These are phyloP conservation scores for Cephus rjabovi DNA, from an alignment of 2,888 invertebrate species.

Conservation along the genomic window DNA sequence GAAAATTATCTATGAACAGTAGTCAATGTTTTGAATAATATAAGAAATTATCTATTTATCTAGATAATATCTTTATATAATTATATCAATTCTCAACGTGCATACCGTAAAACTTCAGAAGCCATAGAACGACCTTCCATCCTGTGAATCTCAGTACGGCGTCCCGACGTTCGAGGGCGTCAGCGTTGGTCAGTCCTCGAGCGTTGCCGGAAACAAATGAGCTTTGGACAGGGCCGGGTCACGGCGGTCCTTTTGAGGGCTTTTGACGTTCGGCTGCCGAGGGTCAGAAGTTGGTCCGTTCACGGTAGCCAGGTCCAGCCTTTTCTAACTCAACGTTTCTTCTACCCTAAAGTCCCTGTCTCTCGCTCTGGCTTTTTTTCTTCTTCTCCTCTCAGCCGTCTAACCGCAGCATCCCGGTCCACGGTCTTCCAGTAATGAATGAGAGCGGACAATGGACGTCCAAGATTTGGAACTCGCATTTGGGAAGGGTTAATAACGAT, in stretches of 20 bases:
- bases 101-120: not conserved
- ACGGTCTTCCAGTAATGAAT: slow-evolving; percentile 46
- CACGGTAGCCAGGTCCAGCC: slow-evolving; percentile 53
- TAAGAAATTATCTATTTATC: not conserved
- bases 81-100: not conserved
- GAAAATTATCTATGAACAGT: not conserved
- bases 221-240: slow-evolving; percentile 53
- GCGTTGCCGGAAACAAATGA: slow-evolving; percentile 56
- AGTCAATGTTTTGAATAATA: not conserved
- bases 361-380: slow-evolving; percentile 2
- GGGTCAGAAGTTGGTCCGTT: slow-evolving; percentile 50
- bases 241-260: slow-evolving; percentile 57
- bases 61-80: not conserved
- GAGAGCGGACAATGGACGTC: slow-evolving; percentile 52
- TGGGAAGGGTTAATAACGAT: slow-evolving; percentile 53
- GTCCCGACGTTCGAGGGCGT: not conserved
- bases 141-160: not conserved
- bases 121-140: not conserved
- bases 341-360: slow-evolving; percentile 8
- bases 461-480: slow-evolving; percentile 27
- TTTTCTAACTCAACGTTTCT: slow-evolving; percentile 33
- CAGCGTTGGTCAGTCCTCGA: not conserved
- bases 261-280: slow-evolving; percentile 54
- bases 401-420: slow-evolving; percentile 12
- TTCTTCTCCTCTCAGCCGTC: slow-evolving; percentile 21